Evolutionary conservation across 1,140 invertebrate species (phyloP), one percentile per base, ranked within the genome.

Genomic region (Antheraea pernyi): DNA sequence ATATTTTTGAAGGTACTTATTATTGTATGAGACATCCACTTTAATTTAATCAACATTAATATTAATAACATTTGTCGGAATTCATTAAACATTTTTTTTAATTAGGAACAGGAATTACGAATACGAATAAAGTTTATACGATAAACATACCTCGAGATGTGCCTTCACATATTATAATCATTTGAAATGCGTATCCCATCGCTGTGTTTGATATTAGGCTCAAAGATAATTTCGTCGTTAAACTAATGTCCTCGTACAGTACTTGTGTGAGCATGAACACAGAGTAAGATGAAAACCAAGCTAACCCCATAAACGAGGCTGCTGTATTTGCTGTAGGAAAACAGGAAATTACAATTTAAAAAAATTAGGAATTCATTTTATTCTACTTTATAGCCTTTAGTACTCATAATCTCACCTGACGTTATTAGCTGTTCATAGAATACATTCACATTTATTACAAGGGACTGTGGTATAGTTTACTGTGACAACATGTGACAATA

Each of bases 301-400:
- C 86, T 13, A 97, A 88, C 42, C 94, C 94, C 77, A 95, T 94
- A 80, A 96, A 94, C 69, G 96, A 94, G 0, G 97, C 95, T 3
- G 96, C 96, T 36, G 95, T 94, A 82, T 97, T 97, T 2, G 96
- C 96, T 96, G 78, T n/a, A n/a, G n/a, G n/a, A n/a, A n/a, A n/a
- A n/a, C 10, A 81, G 85, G 63, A 65, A 7, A 86, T 79, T 53
- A 13, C 11, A 53, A 53, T 53, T n/a, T n/a, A n/a, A n/a, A n/a
- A 13, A 53, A 53, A 53, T 13, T 53, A 16, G 13, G 46, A 30
- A 30, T 30, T 30, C 22, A 30, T 30, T 30, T 30, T 30, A 2
- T 30, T 30, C 22, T 30, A n/a, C n/a, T n/a, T 30, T 30, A 30
- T 30, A 30, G 4, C 4, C 1, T 30, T 30, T 30, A 30, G n/a